Evolutionary conservation across 2,113 vertebrate genomes (phyloP).

Genomic region (Oncorhynchus nerka): DNA sequence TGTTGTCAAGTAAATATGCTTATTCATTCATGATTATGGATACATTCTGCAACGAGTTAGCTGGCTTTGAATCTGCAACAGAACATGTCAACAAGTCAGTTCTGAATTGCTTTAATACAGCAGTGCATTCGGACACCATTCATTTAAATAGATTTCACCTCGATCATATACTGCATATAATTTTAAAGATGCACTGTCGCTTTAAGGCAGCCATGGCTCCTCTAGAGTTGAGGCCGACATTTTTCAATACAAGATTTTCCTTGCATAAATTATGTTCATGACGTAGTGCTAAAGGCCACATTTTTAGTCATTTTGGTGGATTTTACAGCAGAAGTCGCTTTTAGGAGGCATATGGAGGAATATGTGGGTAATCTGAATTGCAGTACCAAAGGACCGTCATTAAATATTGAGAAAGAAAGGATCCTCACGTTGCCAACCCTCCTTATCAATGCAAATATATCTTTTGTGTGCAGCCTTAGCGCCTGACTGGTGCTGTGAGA

Average conservation of each 20-base stretch:
- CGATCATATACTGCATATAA: too few species aligned
- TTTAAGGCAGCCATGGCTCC: slow-evolving; percentile 78
- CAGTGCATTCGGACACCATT: too few species aligned
- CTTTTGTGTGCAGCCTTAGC: slow-evolving; percentile 79
- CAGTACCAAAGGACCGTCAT: slow-evolving; percentile 64
- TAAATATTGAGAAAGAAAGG: slow-evolving; percentile 75
- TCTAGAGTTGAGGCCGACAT: slow-evolving; percentile 72
- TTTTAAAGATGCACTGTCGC: slow-evolving; percentile 42
- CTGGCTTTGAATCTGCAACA: too few species aligned
- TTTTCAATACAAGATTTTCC: slow-evolving; percentile 87
- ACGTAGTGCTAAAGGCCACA: slow-evolving; percentile 93
- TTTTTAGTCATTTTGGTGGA: slow-evolving; percentile 75
- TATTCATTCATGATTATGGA: too few species aligned
- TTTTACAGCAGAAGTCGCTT: slow-evolving; percentile 60
- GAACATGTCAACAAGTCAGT: too few species aligned
- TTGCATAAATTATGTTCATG: slow-evolving; percentile 99
- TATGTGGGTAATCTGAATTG: slow-evolving; percentile 40
- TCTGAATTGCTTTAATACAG: too few species aligned
- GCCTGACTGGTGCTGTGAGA: slow-evolving; percentile 79
- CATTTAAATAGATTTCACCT: too few species aligned
- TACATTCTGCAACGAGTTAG: too few species aligned
- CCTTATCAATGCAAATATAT: slow-evolving; percentile 83
- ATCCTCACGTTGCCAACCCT: slow-evolving; percentile 67
- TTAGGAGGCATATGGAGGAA: slow-evolving; percentile 46
- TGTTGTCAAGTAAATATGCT: too few species aligned